These are phyloP conservation scores for Liparis tanakae DNA, from an alignment of 2,797 vertebrate species.

Conservation along the genomic window DNA sequence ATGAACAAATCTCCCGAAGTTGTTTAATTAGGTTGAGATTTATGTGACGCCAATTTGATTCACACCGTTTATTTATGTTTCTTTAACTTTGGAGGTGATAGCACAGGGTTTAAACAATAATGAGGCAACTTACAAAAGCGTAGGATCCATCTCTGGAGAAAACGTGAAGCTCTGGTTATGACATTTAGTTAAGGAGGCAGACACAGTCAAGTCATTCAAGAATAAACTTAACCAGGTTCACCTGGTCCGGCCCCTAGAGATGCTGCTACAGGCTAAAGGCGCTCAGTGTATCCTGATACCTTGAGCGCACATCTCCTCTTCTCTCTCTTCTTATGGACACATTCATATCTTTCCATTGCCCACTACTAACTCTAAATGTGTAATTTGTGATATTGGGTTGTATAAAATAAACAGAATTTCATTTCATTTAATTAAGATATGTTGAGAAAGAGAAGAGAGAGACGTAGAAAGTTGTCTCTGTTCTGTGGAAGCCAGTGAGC, in stretches of 20 bases:
- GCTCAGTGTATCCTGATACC: too few species aligned
- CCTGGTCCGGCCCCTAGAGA: too few species aligned
- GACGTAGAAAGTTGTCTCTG: slow-evolving; percentile 2
- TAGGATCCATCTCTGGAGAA: slow-evolving; percentile 4
- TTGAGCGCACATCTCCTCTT: too few species aligned
- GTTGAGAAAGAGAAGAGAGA: background rate
- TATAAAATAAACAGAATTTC: too few species aligned
- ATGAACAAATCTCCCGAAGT: background rate
- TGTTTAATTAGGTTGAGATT: background rate
- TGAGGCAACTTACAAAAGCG: slow-evolving; percentile 8
- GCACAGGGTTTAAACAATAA: slow-evolving; percentile 10
- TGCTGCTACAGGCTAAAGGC: too few species aligned
- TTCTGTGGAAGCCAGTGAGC: slow-evolving; percentile 1
- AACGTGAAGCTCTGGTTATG: background rate
- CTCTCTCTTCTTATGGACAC: too few species aligned
- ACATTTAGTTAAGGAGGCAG: too few species aligned
- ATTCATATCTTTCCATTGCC: too few species aligned
- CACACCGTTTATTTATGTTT: background rate
- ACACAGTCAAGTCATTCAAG: too few species aligned
- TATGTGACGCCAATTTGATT: background rate
- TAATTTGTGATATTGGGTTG: too few species aligned
- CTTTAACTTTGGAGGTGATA: background rate
- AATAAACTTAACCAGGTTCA: too few species aligned
- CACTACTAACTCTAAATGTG: too few species aligned
- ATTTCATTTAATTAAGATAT: background rate